Conservation (phyloP, 2,888 invertebrate species). For the Lycophotia porphyrea region DNA sequence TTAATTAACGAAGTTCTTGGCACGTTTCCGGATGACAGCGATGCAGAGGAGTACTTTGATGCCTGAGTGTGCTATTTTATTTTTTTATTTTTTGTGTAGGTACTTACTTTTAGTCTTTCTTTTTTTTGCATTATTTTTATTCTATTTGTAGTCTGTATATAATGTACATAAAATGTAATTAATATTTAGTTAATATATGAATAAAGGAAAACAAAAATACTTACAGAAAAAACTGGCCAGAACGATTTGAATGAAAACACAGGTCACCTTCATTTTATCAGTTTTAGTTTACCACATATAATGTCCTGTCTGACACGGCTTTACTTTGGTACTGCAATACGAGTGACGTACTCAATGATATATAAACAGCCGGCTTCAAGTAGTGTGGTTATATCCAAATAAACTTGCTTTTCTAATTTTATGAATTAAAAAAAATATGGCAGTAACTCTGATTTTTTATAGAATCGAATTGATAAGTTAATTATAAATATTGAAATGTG, state of each 20-base stretch:
- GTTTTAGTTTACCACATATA: background rate
- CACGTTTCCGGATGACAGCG: too few species aligned
- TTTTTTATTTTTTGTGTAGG: too few species aligned
- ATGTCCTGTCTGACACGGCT: conserved; percentile 9
- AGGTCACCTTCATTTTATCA: conserved; percentile 22
- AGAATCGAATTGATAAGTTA: background rate
- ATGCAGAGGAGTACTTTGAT: too few species aligned
- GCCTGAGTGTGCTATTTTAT: too few species aligned
- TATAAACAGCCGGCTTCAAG: conserved; percentile 1
- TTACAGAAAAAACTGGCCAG: conserved; percentile 25
- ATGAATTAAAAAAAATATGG: background rate
- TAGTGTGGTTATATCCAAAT: background rate
- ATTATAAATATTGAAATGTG: background rate
- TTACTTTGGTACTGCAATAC: conserved; percentile 15
- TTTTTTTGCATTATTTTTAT: too few species aligned
- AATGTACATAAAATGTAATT: too few species aligned
- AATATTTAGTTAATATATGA: too few species aligned
- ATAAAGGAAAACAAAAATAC: conserved; percentile 5
- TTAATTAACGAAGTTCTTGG: too few species aligned
- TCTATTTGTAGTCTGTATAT: too few species aligned
- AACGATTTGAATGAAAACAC: conserved; percentile 8
- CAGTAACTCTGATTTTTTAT: background rate
- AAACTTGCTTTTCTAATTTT: background rate
- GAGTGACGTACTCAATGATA: background rate
- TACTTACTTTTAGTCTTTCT: too few species aligned